Conservation (phyloP, 2,113 vertebrate species). For the Mugil cephalus region DNA sequence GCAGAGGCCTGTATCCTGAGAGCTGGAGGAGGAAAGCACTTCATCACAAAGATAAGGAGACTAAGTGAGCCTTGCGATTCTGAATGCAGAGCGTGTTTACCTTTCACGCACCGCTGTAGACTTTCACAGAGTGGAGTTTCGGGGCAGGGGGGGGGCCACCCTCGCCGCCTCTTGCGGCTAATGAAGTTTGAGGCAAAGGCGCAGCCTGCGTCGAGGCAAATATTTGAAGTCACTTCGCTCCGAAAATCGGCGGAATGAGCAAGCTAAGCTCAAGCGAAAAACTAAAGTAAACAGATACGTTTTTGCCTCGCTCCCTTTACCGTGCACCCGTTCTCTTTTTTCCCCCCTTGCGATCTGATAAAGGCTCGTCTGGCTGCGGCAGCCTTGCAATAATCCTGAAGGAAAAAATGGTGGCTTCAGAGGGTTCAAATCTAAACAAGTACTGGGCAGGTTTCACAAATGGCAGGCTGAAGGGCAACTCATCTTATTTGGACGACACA, state of each 20-base stretch:
- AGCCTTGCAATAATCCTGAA: not conserved
- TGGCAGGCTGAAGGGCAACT: slow-evolving; percentile 12
- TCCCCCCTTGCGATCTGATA: slow-evolving; percentile 53
- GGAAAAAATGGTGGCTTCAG: slow-evolving; percentile 29
- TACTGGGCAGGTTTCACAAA: slow-evolving; percentile 19
- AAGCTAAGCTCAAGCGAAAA: slow-evolving; percentile 55
- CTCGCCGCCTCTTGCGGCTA: slow-evolving; percentile 43
- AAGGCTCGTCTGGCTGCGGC: slow-evolving; percentile 26
- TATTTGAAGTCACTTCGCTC: slow-evolving; percentile 74
- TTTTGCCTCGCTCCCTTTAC: not conserved
- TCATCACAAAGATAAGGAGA: slow-evolving; percentile 80
- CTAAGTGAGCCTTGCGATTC: slow-evolving; percentile 78
- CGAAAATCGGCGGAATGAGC: slow-evolving; percentile 55
- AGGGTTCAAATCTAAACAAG: slow-evolving; percentile 48
- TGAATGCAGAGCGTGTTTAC: slow-evolving; percentile 80
- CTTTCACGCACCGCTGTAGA: slow-evolving; percentile 75
- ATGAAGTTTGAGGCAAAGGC: slow-evolving; percentile 73
- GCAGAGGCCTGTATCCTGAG: slow-evolving; percentile 75
- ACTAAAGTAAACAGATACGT: slow-evolving; percentile 53
- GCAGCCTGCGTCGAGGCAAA: slow-evolving; percentile 64
- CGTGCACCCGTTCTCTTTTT: slow-evolving; percentile 1
- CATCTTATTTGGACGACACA: slow-evolving; percentile 9
- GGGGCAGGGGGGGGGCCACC: slow-evolving; percentile 24
- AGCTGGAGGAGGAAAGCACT: slow-evolving; percentile 72
- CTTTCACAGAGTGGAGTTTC: slow-evolving; percentile 68